Conservation (phyloP, 2,797 vertebrate genomes). For the Peromyscus melanophrys region DNA sequence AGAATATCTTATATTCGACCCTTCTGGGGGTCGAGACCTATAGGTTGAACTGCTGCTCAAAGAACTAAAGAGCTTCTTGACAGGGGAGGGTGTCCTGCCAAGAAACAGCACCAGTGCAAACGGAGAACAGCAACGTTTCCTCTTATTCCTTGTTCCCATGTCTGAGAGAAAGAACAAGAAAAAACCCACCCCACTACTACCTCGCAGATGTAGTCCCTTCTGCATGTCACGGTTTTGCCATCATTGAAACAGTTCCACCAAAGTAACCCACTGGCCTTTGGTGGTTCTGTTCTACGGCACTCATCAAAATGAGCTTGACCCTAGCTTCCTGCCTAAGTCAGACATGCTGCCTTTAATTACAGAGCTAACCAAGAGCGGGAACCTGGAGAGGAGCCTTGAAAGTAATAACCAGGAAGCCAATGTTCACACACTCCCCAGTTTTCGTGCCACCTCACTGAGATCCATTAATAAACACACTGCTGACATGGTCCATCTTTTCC, state of each 20-base stretch:
- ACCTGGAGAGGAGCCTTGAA: not conserved
- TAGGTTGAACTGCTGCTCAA: not conserved
- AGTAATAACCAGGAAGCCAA: not conserved
- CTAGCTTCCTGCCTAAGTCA: slow-evolving; percentile 28
- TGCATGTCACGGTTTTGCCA: not conserved
- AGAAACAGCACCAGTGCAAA: not conserved
- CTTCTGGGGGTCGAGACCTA: not conserved
- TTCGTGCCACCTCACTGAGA: not conserved
- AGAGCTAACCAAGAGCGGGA: not conserved
- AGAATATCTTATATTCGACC: not conserved
- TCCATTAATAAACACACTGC: not conserved
- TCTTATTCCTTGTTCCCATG: not conserved
- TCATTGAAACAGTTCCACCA: not conserved
- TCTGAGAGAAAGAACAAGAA: slow-evolving; percentile 10
- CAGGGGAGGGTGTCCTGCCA: not conserved
- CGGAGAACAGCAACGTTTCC: not conserved
- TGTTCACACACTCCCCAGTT: not conserved
- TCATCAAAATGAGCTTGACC: not conserved
- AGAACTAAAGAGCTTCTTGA: not conserved
- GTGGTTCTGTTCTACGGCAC: not conserved
- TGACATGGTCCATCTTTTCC: not conserved
- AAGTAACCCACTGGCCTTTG: slow-evolving; percentile 21
- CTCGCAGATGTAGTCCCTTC: not conserved
- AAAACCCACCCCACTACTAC: not conserved
- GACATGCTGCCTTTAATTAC: not conserved